Conservation (phyloP, 2,888 invertebrate genomes). For the Andrena minutula region DNA sequence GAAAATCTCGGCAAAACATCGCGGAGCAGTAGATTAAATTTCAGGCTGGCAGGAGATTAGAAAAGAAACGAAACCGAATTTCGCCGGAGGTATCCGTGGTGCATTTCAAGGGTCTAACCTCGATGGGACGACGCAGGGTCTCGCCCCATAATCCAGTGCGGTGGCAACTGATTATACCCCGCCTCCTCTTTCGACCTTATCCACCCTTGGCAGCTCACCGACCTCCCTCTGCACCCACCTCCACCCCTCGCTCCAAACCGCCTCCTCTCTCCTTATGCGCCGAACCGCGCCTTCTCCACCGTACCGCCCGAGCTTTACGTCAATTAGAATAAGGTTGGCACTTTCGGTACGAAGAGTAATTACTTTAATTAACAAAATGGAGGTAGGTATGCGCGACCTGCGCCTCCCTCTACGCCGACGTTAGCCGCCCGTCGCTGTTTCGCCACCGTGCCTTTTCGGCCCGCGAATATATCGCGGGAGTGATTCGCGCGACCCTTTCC, state of each 20-base stretch:
- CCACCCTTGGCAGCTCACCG: slow-evolving; percentile 75
- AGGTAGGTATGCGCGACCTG: slow-evolving; percentile 78
- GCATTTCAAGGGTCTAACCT: slow-evolving; percentile 80
- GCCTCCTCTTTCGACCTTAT: slow-evolving; percentile 78
- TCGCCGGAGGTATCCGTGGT: slow-evolving; percentile 74
- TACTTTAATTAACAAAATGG: slow-evolving; percentile 87
- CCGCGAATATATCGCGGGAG: slow-evolving; percentile 83
- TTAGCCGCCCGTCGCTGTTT: slow-evolving; percentile 80
- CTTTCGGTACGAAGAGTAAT: slow-evolving; percentile 86
- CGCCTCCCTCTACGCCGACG: slow-evolving; percentile 60
- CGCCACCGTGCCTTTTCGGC: slow-evolving; percentile 79
- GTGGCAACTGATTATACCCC: slow-evolving; percentile 85
- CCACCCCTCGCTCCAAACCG: slow-evolving; percentile 47
- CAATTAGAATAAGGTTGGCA: slow-evolving; percentile 86
- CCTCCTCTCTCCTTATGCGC: slow-evolving; percentile 68
- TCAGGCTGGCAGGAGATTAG: slow-evolving; percentile 44
- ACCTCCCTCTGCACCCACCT: slow-evolving; percentile 21
- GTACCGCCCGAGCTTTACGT: slow-evolving; percentile 84
- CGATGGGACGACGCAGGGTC: slow-evolving; percentile 77
- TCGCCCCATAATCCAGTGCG: slow-evolving; percentile 84
- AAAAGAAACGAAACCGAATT: slow-evolving; percentile 67
- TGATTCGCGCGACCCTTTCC: slow-evolving; percentile 85
- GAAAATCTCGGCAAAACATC: slow-evolving; percentile 20
- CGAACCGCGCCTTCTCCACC: slow-evolving; percentile 71
- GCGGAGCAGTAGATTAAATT: slow-evolving; percentile 38